Evolutionary conservation across 2,888 invertebrate species (phyloP).

Genomic region (Leptura quadrifasciata): DNA sequence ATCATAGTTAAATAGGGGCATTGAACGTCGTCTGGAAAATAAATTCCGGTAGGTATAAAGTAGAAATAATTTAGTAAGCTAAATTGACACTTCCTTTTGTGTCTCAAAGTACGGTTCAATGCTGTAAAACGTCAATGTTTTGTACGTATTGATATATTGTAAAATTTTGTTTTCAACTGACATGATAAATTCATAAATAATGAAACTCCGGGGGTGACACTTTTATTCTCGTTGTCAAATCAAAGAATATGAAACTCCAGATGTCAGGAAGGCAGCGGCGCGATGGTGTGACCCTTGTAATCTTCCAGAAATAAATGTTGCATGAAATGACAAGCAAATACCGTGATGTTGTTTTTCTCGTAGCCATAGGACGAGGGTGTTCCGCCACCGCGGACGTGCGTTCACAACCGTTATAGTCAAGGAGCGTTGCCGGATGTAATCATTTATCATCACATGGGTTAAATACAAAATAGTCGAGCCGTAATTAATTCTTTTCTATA

Average conservation of each 20-base stretch:
- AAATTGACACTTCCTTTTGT: conserved; percentile 1
- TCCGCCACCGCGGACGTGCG: conserved; percentile 15
- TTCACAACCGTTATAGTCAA: conserved; percentile 4
- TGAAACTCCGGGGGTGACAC: background rate
- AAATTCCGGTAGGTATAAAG: background rate
- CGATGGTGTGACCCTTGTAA: conserved; percentile 34
- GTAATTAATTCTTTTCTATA: background rate
- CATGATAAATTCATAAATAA: conserved; percentile 21
- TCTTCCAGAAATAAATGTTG: conserved; percentile 54
- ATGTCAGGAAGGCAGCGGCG: conserved; percentile 11
- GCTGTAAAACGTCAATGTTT: background rate
- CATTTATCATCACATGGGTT: background rate
- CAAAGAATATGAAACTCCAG: conserved; percentile 14
- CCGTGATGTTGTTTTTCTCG: conserved; percentile 22
- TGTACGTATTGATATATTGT: background rate
- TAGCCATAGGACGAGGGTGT: background rate
- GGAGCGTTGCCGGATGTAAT: background rate
- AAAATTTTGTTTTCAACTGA: conserved; percentile 21
- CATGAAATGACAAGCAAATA: conserved; percentile 56
- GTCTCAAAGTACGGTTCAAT: no score
- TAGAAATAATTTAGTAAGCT: background rate
- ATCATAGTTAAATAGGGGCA: no score
- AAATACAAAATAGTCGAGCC: background rate
- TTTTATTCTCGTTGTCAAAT: conserved; percentile 22
- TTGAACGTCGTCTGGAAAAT: background rate